Percentiles rank a stretch among this genome's conserved stretches.
Conservation (phyloP, 2,797 vertebrate genomes). For the Meda fulgida region DNA sequence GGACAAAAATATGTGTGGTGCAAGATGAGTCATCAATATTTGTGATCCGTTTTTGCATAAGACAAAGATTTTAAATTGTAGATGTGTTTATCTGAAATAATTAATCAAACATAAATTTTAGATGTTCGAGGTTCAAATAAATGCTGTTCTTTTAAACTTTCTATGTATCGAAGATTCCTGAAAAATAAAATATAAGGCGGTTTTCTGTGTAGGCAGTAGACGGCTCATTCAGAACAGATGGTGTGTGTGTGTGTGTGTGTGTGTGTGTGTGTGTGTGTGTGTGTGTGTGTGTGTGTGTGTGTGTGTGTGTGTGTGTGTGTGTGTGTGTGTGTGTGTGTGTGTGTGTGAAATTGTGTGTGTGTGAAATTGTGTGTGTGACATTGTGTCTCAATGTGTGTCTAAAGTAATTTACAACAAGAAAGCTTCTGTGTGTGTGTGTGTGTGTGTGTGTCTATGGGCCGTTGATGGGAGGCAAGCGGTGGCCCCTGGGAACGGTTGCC, state of each 20-base stretch:
- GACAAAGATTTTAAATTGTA: neutral
- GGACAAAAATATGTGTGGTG: neutral
- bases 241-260: too few relatives aligned
- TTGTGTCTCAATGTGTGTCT: constrained; percentile 14
- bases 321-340: neutral
- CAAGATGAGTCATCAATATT: neutral
- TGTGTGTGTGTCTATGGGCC: neutral
- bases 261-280: constrained; percentile 6
- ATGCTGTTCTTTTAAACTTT: too few relatives aligned
- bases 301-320: neutral
- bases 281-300: constrained; percentile 3
- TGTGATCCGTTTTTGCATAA: neutral
- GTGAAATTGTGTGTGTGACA: neutral
- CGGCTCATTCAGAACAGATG: neutral
- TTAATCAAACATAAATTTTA: too few relatives aligned
- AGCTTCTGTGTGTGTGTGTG: neutral
- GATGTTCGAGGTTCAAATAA: too few relatives aligned
- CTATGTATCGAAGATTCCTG: too few relatives aligned
- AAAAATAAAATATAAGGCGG: neutral
- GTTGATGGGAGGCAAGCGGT: constrained; percentile 62
- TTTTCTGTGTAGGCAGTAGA: neutral
- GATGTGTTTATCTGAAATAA: too few relatives aligned
- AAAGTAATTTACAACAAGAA: neutral
- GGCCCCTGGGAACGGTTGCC: constrained; percentile 74
- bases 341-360: neutral